These are phyloP conservation scores for Arbacia lixula DNA, from an alignment of 53 echinoderm and acorn worm genomes.

Conservation along the genomic window DNA sequence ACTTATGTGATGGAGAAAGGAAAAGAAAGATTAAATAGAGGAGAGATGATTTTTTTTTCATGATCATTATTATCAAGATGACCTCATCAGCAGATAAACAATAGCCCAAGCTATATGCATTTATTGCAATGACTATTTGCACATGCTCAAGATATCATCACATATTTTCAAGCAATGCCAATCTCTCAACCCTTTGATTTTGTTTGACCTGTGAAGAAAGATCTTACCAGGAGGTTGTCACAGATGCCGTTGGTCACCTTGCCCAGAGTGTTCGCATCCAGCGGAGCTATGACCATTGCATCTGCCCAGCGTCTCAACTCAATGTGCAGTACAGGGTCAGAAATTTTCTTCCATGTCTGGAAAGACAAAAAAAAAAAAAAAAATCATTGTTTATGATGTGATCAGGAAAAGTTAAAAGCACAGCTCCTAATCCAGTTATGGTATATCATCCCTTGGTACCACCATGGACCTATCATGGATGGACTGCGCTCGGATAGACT, in stretches of 20 bases:
- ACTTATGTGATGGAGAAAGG: too few relatives aligned
- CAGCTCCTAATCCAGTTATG: too few relatives aligned
- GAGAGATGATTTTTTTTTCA: too few relatives aligned
- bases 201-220: too few relatives aligned
- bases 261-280: conserved; percentile 97
- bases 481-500: too few relatives aligned
- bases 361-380: background rate
- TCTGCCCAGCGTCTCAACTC: conserved; percentile 89
- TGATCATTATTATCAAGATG: too few relatives aligned
- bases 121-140: background rate
- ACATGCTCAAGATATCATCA: too few relatives aligned
- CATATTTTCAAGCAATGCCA: too few relatives aligned
- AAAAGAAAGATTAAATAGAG: too few relatives aligned
- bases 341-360: conserved; percentile 83
- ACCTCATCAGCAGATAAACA: background rate
- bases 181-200: too few relatives aligned
- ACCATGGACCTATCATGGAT: too few relatives aligned
- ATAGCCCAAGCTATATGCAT: background rate
- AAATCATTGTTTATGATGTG: background rate
- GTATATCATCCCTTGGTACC: too few relatives aligned
- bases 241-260: conserved; percentile 87
- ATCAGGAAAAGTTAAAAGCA: background rate
- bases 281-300: conserved; percentile 88
- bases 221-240: conserved; percentile 93
- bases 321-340: conserved; percentile 94